These are phyloP conservation scores for Temnothorax ravouxi DNA, from an alignment of 2,888 invertebrate species.

Conservation along the genomic window DNA sequence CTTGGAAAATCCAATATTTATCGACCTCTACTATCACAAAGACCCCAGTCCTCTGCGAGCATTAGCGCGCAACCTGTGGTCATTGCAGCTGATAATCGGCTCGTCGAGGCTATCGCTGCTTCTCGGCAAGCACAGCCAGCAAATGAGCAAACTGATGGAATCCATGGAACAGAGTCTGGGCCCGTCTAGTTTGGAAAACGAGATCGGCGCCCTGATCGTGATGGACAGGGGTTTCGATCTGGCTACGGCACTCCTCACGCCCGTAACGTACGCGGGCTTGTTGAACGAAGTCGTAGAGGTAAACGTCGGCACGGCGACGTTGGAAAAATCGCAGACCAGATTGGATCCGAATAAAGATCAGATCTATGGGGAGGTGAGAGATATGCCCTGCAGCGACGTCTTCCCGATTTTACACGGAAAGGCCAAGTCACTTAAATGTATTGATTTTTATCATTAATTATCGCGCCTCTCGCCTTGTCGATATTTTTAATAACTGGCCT, in stretches of 20 bases:
- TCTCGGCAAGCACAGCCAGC: constrained; percentile 90
- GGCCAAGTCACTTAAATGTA: constrained; percentile 92
- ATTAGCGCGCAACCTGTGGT: constrained; percentile 93
- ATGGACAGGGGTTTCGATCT: constrained; percentile 96
- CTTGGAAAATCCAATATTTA: constrained; percentile 94
- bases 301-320: constrained; percentile 92
- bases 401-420: constrained; percentile 94
- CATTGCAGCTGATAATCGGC: constrained; percentile 93
- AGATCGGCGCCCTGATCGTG: constrained; percentile 91
- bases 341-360: constrained; percentile 91
- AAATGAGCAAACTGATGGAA: constrained; percentile 86
- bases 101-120: constrained; percentile 89
- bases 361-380: constrained; percentile 95
- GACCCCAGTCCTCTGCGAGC: constrained; percentile 92
- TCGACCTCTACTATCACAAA: constrained; percentile 92
- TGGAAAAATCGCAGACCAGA: constrained; percentile 89
- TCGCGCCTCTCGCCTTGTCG: constrained; percentile 26
- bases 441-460: constrained; percentile 16
- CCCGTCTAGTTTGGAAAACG: constrained; percentile 73
- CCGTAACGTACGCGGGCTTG: constrained; percentile 96
- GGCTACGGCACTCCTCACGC: constrained; percentile 94
- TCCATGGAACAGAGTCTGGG: constrained; percentile 80
- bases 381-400: constrained; percentile 97
- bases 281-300: constrained; percentile 96
- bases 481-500: constrained; percentile 54